phyloP scores from a whole-genome alignment of 2,797 vertebrate species.

The Esox lucius region DNA sequence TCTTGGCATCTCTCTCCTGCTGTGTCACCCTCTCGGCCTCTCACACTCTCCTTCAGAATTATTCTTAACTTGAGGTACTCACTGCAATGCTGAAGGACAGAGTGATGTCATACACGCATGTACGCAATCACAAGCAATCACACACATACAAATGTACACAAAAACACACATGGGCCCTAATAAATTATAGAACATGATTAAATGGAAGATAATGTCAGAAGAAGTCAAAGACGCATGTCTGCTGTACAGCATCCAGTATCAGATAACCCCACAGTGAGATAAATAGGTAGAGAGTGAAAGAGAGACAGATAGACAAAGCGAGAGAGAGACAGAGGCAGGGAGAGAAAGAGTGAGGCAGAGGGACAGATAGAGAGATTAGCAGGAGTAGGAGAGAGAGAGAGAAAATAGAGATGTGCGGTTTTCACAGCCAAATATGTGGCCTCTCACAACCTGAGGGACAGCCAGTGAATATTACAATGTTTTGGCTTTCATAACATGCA shows the following conservation, averaged over 20 bases:
- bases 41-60: not conserved
- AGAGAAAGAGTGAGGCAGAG: not conserved
- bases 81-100: conserved; percentile 40
- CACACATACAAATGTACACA: conserved; percentile 4
- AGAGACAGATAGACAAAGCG: not conserved
- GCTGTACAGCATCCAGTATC: conserved; percentile 16
- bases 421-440: too few species aligned
- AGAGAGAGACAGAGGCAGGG: not conserved
- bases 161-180: conserved; percentile 26
- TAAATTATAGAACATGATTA: conserved; percentile 42
- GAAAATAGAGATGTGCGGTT: conserved; percentile 45
- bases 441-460: too few species aligned
- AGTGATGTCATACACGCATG: conserved; percentile 42
- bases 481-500: too few species aligned
- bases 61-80: conserved; percentile 19
- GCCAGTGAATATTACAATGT: too few species aligned
- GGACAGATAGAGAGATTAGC: conserved; percentile 28
- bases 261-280: not conserved
- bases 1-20: too few species aligned
- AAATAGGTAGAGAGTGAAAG: not conserved
- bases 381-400: conserved; percentile 56
- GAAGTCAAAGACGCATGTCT: conserved; percentile 46
- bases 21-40: too few species aligned
- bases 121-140: not conserved
- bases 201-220: conserved; percentile 54